Base-by-base conservation (phyloP, 2,797 vertebrate species). In the Myotis planiceps region DNA sequence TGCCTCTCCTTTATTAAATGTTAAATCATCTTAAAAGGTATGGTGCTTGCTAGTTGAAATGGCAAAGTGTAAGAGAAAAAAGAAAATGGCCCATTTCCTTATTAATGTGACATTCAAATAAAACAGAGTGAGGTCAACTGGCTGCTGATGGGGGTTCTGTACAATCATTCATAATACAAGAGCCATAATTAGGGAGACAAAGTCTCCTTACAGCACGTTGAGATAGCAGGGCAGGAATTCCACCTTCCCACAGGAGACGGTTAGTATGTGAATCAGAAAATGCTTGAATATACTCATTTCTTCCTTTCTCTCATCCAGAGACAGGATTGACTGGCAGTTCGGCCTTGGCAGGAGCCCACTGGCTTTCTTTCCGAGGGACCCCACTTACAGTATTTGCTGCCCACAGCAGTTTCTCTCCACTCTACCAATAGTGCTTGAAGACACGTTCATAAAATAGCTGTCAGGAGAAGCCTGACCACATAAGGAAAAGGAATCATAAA, bases 11-110 rank as follows among this genome's bases (percentile, higher is more conserved):
- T 96, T 97, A 96, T 95, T 95, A 97, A 97, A 98, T 96, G 97
- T 97, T 96, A 97, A 97, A 96, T 97, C 96, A 97, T 97, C 88
- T 47, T 95, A 97, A 97, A 65, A 97, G 96, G 83, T 91, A 53
- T 47, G 55, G 49, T 90, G 93, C 92, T 83, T 96, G 96, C 85
- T 89, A 88, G 90, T 81, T 95, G 93, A 97, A 97, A 97, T 97
- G 96, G 95, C 95, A 96, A 96, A 96, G 90, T 85, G 39, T 88
- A 91, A 90, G 63, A 75, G 78, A 88, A 90, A 94, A 89, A 90
- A 89, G 92, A 97, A 86, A 92, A 85, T 91, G 82, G 90, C 79
- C 95, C 90, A 92, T 97, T 96, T 97, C 85, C 95, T 96, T 96
- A 88, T 97, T 96, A 96, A 97, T 92, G 82, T 96, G 95, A 90